Conservation (phyloP, 2,797 vertebrate species). For the Siniperca obscura region DNA sequence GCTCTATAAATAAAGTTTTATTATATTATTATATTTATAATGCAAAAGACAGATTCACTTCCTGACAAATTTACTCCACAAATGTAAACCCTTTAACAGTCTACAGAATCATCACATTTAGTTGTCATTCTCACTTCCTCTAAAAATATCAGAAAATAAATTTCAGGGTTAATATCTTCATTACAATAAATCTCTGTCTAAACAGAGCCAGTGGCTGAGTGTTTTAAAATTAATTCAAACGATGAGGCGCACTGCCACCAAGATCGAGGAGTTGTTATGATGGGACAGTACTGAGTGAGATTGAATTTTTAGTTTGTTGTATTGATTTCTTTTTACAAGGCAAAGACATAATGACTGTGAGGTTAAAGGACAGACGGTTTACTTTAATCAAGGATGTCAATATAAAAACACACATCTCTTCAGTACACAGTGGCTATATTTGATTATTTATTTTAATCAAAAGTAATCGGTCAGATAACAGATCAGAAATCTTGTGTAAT, state of each 20-base stretch:
- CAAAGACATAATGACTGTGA: slow-evolving; percentile 30
- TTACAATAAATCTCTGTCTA: slow-evolving; percentile 62
- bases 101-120: slow-evolving; percentile 21
- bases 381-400: slow-evolving; percentile 48
- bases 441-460: slow-evolving; percentile 21
- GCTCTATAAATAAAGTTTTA: too few relatives aligned
- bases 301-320: slow-evolving; percentile 46
- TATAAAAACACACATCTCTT: slow-evolving; percentile 3
- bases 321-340: slow-evolving; percentile 51
- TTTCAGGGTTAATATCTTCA: slow-evolving; percentile 56
- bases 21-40: too few relatives aligned
- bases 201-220: slow-evolving; percentile 48
- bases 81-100: slow-evolving; percentile 19
- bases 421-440: slow-evolving; percentile 1
- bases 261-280: slow-evolving; percentile 57
- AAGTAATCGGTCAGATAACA: slow-evolving; percentile 46
- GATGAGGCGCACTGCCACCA: slow-evolving; percentile 34
- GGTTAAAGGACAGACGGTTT: slow-evolving; percentile 40
- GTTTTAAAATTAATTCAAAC: slow-evolving; percentile 61
- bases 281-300: slow-evolving; percentile 43
- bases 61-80: slow-evolving; percentile 25
- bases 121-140: slow-evolving; percentile 26
- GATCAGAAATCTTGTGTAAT: slow-evolving; percentile 34
- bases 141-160: slow-evolving; percentile 55
- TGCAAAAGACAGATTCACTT: slow-evolving; percentile 30